phyloP scores from a whole-genome alignment of 2,797 vertebrate genomes.

The Falco peregrinus region DNA sequence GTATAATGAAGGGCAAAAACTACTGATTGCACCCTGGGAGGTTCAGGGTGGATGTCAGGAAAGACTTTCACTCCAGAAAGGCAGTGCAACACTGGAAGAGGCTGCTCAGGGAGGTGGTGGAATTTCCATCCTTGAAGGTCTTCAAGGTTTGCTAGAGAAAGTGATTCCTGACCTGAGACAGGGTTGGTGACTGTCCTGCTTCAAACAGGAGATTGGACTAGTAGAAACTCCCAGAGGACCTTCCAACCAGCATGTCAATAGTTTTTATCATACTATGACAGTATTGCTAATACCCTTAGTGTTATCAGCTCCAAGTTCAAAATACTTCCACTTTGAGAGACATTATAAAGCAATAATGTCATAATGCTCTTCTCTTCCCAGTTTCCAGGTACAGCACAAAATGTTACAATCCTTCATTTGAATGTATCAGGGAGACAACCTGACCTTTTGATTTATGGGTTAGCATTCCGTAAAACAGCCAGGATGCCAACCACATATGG shows the following conservation, averaged over 20 bases:
- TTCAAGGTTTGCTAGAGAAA: not conserved
- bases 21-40: not conserved
- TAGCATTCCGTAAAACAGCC: not conserved
- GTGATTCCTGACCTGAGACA: not conserved
- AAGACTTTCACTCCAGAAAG: not conserved
- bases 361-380: not conserved
- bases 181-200: not conserved
- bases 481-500: not conserved
- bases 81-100: not conserved
- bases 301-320: not conserved
- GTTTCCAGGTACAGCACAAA: slow-evolving; percentile 10
- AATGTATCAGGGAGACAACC: not conserved
- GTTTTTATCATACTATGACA: not conserved
- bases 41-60: not conserved
- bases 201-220: not conserved
- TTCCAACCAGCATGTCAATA: not conserved
- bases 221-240: not conserved
- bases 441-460: not conserved
- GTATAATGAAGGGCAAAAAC: not conserved
- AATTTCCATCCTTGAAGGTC: not conserved
- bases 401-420: not conserved
- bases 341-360: not conserved
- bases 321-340: not conserved
- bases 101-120: not conserved
- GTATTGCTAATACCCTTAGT: not conserved